Percentiles rank a stretch among this genome's conserved stretches.
Conservation (phyloP, 2,888 invertebrate genomes). For the Myathropa florea region DNA sequence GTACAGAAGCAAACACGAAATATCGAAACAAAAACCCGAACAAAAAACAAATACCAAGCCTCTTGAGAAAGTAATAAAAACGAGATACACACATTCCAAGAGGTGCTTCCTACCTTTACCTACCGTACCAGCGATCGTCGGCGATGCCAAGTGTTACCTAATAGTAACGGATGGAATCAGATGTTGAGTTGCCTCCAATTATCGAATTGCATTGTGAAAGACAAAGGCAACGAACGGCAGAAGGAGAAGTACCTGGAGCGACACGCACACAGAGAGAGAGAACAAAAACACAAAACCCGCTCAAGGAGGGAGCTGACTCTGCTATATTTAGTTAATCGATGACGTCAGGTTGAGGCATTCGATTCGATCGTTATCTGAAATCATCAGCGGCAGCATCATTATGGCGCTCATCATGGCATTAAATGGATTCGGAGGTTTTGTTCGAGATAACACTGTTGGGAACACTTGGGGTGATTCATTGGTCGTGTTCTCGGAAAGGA, state of each 20-base stretch:
- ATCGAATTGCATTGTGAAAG: conserved; percentile 37
- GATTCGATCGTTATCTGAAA: conserved; percentile 51
- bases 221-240: conserved; percentile 29
- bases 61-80: conserved; percentile 21
- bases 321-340: conserved; percentile 39
- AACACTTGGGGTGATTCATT: conserved; percentile 62
- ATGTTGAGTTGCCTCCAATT: conserved; percentile 40
- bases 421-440: conserved; percentile 40
- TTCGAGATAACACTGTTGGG: conserved; percentile 9
- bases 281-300: neutral
- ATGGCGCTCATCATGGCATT: conserved; percentile 56
- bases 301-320: conserved; percentile 16
- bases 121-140: neutral
- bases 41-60: conserved; percentile 26
- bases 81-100: conserved; percentile 45
- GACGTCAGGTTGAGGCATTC: conserved; percentile 55
- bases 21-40: neutral
- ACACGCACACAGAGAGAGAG: neutral
- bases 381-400: conserved; percentile 58
- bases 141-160: conserved; percentile 49
- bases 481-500: conserved; percentile 33
- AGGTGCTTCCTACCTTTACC: conserved; percentile 39
- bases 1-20: neutral
- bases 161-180: conserved; percentile 49
- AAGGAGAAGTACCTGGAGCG: neutral